A percentile compares a stretch with the other conserved stretches of the same genome.
Evolutionary conservation across 2,113 vertebrate species (phyloP).

Genomic region (Oplegnathus fasciatus): DNA sequence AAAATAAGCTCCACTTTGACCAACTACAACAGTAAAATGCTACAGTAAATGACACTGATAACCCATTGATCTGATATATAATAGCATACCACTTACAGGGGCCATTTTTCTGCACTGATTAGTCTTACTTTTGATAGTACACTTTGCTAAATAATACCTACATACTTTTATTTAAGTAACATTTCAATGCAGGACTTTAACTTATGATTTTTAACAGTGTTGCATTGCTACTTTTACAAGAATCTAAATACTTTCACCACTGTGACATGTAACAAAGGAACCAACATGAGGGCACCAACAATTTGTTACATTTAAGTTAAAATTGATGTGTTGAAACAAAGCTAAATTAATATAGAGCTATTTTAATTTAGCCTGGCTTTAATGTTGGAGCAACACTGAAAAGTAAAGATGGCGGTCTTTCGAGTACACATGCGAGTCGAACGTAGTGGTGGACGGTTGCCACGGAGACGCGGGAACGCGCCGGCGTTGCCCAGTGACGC

Average conservation of each 20-base stretch:
- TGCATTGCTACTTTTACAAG: not conserved
- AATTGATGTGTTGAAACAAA: not conserved
- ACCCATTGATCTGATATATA: too few relatives aligned
- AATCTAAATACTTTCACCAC: not conserved
- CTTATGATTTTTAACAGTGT: not conserved
- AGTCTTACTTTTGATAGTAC: too few relatives aligned
- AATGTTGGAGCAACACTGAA: too few relatives aligned
- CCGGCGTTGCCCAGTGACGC: constrained; percentile 46
- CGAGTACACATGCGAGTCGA: not conserved
- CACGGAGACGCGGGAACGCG: constrained; percentile 50
- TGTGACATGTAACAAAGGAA: not conserved
- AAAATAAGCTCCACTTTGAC: not conserved
- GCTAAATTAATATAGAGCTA: not conserved
- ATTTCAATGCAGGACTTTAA: not conserved
- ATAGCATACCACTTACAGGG: too few relatives aligned
- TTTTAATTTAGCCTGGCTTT: not conserved
- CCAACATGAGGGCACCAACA: not conserved
- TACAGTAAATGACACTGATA: too few relatives aligned
- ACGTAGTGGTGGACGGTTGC: constrained; percentile 42
- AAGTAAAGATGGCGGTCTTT: not conserved
- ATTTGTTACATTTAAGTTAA: not conserved
- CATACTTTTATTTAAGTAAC: not conserved
- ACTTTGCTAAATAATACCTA: too few relatives aligned
- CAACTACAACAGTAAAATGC: not conserved
- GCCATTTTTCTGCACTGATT: too few relatives aligned